Percentiles rank a stretch among this genome's conserved stretches.
These are phyloP conservation scores for Gastracanthus pulcherrimus DNA, from an alignment of 2,888 invertebrate species.

Conservation along the genomic window DNA sequence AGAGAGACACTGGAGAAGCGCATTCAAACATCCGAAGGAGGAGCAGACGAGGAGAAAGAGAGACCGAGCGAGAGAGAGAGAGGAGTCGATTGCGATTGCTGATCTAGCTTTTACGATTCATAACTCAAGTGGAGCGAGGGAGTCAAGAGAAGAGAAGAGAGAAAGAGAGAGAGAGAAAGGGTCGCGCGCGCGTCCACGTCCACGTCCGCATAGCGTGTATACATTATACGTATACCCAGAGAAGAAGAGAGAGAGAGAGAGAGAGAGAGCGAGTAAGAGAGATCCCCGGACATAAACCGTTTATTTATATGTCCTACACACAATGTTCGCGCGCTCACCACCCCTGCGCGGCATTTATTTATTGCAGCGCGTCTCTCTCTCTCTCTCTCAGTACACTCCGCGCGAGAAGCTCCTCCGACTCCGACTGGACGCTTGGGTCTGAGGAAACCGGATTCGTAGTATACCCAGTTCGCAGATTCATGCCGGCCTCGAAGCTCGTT, in stretches of 20 bases:
- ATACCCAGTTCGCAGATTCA: constrained; percentile 48
- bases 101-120: constrained; percentile 76
- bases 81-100: constrained; percentile 68
- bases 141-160: constrained; percentile 50
- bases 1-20: not conserved
- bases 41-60: not conserved
- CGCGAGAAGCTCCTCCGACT: constrained; percentile 5
- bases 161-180: constrained; percentile 55
- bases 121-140: constrained; percentile 70
- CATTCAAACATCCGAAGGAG: not conserved
- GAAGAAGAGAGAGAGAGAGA: constrained; percentile 45
- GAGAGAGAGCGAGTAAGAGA: constrained; percentile 48
- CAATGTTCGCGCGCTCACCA: constrained; percentile 68
- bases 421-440: not conserved
- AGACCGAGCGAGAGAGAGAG: constrained; percentile 32
- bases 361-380: constrained; percentile 58
- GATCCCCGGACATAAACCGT: constrained; percentile 74
- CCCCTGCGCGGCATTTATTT: constrained; percentile 70
- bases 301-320: constrained; percentile 76
- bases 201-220: constrained; percentile 25
- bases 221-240: constrained; percentile 2
- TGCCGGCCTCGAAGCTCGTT: constrained; percentile 35
- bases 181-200: constrained; percentile 34
- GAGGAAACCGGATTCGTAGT: constrained; percentile 51
- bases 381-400: not conserved